Evolutionary conservation across 2,888 invertebrate genomes (phyloP).

Genomic region (Tachina lurida): DNA sequence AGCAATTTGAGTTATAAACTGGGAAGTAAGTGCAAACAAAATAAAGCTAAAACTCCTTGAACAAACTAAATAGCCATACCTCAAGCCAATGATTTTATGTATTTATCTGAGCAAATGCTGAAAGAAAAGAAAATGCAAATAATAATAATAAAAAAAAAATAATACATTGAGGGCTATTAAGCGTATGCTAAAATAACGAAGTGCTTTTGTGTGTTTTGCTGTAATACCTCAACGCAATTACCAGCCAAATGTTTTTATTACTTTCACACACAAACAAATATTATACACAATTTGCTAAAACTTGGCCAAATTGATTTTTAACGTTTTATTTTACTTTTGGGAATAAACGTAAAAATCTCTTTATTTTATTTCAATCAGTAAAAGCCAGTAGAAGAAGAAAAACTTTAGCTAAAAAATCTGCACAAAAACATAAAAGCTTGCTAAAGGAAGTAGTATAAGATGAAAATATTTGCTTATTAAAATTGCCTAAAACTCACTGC

Average conservation of each 20-base stretch:
- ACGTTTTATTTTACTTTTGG: constrained; percentile 65
- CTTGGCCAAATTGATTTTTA: constrained; percentile 66
- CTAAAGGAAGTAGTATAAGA: no score
- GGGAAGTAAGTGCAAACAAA: background rate
- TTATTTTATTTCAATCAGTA: background rate
- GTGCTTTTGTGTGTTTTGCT: background rate
- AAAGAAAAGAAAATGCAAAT: background rate
- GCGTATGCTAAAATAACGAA: background rate
- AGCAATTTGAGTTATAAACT: constrained; percentile 12
- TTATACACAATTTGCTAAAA: constrained; percentile 28
- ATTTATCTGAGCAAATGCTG: background rate
- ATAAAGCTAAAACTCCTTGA: background rate
- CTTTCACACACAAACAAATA: background rate
- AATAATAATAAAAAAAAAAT: background rate
- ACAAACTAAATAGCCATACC: background rate
- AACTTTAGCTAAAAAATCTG: background rate
- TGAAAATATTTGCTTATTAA: no score
- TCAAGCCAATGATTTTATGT: background rate
- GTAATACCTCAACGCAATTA: constrained; percentile 30
- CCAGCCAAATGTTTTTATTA: constrained; percentile 28
- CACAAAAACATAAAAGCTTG: background rate
- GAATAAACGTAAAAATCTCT: constrained; percentile 35
- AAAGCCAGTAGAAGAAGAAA: background rate
- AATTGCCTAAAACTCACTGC: no score
- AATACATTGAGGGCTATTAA: constrained; percentile 24